phyloP scores from a whole-genome alignment of 2,888 invertebrate genomes.

The Argyresthia albistria region DNA sequence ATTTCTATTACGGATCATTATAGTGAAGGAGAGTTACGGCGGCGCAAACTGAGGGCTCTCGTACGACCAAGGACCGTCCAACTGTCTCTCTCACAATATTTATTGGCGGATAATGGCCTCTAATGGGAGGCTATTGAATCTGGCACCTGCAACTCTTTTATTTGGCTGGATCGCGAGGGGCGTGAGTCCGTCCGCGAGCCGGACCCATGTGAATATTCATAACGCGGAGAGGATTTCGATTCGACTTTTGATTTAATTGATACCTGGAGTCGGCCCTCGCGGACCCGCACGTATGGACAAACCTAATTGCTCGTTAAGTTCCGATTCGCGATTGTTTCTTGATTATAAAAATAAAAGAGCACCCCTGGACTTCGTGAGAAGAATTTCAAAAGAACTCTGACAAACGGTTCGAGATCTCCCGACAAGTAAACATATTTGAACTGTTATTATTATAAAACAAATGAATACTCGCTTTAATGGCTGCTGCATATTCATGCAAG shows the following conservation, averaged over 20 bases:
- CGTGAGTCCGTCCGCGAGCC: conserved; percentile 21
- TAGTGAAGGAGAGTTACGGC: conserved; percentile 49
- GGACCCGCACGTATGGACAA: conserved; percentile 44
- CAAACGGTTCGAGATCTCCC: conserved; percentile 21
- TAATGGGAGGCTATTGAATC: conserved; percentile 69
- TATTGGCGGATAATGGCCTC: conserved; percentile 67
- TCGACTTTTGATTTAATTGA: conserved; percentile 54
- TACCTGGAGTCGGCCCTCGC: conserved; percentile 29
- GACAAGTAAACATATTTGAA: conserved; percentile 8
- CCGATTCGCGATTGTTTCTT: conserved; percentile 60
- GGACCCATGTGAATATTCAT: conserved; percentile 56
- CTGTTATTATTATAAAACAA: conserved; percentile 24
- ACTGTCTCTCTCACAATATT: conserved; percentile 60
- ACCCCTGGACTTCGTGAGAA: conserved; percentile 27
- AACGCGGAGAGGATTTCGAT: conserved; percentile 30
- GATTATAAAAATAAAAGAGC: conserved; percentile 53
- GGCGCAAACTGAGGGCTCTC: conserved; percentile 31
- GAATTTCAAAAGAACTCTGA: conserved; percentile 31
- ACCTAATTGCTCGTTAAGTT: conserved; percentile 65
- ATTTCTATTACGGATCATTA: conserved; percentile 54
- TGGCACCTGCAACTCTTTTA: conserved; percentile 61
- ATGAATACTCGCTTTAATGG: conserved; percentile 15
- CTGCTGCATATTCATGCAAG: conserved; percentile 14
- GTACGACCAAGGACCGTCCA: conserved; percentile 50
- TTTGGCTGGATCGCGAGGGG: conserved; percentile 33